Evolutionary conservation across 2,888 invertebrate genomes (phyloP).

Genomic region (Leptothorax acervorum): DNA sequence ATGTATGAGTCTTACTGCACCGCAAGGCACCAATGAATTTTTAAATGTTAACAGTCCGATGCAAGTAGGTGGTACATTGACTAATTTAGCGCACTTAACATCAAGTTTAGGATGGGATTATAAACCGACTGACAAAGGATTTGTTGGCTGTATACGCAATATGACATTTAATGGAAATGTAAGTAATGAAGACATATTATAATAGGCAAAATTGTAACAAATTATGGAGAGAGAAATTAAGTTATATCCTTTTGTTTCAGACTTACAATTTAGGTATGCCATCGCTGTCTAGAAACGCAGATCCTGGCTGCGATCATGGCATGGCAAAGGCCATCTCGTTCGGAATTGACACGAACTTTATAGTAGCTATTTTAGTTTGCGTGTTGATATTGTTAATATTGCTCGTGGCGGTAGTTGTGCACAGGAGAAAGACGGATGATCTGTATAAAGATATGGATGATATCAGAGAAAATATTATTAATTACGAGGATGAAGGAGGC

Average conservation of each 20-base stretch:
- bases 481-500: conserved; percentile 99
- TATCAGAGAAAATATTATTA: conserved; percentile 98
- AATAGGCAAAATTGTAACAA: neutral
- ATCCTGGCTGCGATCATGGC: conserved; percentile 91
- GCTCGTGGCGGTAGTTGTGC: conserved; percentile 96
- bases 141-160: conserved; percentile 96
- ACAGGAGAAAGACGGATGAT: conserved; percentile 94
- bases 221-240: neutral
- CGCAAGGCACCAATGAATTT: conserved; percentile 90
- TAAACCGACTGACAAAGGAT: conserved; percentile 90
- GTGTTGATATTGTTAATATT: conserved; percentile 93
- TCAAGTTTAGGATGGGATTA: conserved; percentile 90
- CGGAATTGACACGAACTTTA: conserved; percentile 94
- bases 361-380: conserved; percentile 96
- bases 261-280: conserved; percentile 96
- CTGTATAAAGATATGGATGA: conserved; percentile 97
- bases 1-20: conserved; percentile 90
- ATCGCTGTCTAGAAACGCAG: conserved; percentile 90
- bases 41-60: conserved; percentile 95
- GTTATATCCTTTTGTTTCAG: conserved; percentile 83
- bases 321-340: conserved; percentile 93
- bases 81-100: conserved; percentile 89
- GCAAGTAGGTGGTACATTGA: conserved; percentile 93
- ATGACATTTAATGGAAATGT: conserved; percentile 93
- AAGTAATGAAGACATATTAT: conserved; percentile 74